phyloP scores from a whole-genome alignment of 2,888 invertebrate genomes.

The Colletes collaris region DNA sequence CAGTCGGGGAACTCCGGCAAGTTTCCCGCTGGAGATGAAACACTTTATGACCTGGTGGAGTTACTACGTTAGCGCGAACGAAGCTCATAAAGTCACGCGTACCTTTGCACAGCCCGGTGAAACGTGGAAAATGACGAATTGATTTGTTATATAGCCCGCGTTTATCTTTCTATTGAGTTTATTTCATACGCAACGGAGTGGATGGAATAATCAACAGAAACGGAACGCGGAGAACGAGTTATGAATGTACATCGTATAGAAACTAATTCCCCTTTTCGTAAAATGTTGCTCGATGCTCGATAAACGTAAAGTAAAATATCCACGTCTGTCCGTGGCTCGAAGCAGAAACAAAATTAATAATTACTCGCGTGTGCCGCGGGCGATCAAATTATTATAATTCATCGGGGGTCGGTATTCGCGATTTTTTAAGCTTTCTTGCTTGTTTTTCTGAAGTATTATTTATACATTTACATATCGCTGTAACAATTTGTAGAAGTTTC shows the following conservation, averaged over 20 bases:
- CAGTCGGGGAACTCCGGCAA: slow-evolving; percentile 1
- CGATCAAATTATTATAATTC: no score
- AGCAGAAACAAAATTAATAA: no score
- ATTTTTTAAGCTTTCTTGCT: no score
- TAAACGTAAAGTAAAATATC: no score
- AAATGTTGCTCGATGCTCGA: background rate
- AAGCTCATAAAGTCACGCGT: slow-evolving; percentile 15
- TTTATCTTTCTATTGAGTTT: no score
- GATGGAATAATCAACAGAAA: background rate
- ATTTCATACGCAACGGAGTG: no score
- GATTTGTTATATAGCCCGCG: background rate
- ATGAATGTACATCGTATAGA: background rate
- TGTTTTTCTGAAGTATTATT: no score
- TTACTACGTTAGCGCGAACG: slow-evolving; percentile 11
- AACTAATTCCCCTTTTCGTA: background rate
- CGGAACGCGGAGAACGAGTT: background rate
- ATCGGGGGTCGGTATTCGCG: no score
- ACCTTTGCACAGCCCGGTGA: slow-evolving; percentile 2
- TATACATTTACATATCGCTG: no score
- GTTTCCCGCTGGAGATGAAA: slow-evolving; percentile 10
- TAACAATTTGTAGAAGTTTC: no score
- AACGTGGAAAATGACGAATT: slow-evolving; percentile 6
- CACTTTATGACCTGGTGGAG: background rate
- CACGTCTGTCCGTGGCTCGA: no score
- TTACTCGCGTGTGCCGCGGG: no score